Evolutionary conservation across 2,888 invertebrate species (phyloP).

Genomic region (Plagiodera versicolora): DNA sequence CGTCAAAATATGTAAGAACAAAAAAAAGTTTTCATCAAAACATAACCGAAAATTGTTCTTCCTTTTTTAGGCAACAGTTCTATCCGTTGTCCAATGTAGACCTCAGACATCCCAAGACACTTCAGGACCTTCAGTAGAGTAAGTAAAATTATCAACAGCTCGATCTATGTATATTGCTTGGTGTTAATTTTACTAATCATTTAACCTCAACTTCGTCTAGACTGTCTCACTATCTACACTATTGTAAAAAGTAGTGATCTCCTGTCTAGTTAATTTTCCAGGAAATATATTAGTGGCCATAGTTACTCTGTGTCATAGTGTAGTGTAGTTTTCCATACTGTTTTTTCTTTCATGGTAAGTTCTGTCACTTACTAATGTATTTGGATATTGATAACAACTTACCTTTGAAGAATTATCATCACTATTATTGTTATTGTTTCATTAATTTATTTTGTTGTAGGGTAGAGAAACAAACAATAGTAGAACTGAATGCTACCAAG

Average conservation of each 20-base stretch:
- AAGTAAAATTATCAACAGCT: constrained; percentile 33
- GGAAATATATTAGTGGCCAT: constrained; percentile 27
- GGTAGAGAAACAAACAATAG: constrained; percentile 26
- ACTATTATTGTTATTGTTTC: too few relatives aligned
- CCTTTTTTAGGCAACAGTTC: constrained; percentile 36
- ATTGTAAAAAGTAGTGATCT: constrained; percentile 12
- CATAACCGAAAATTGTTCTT: not conserved
- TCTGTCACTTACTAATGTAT: constrained; percentile 28
- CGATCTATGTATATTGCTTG: constrained; percentile 12
- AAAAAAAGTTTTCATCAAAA: too few relatives aligned
- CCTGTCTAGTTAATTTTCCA: not conserved
- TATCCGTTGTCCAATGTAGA: constrained; percentile 33
- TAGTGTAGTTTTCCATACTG: constrained; percentile 38
- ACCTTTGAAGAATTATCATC: not conserved
- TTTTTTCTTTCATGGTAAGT: constrained; percentile 40
- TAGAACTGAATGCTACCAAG: not conserved
- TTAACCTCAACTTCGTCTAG: constrained; percentile 19
- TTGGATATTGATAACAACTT: constrained; percentile 25
- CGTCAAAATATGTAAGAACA: too few relatives aligned
- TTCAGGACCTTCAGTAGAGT: constrained; percentile 34
- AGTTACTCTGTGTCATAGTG: constrained; percentile 36
- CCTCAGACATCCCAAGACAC: constrained; percentile 34
- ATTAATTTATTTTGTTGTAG: constrained; percentile 27
- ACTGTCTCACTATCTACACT: not conserved
- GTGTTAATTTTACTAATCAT: constrained; percentile 35